These are phyloP conservation scores for Drosophila arawakana DNA, from an alignment of 1,140 invertebrate genomes.

Conservation along the genomic window DNA sequence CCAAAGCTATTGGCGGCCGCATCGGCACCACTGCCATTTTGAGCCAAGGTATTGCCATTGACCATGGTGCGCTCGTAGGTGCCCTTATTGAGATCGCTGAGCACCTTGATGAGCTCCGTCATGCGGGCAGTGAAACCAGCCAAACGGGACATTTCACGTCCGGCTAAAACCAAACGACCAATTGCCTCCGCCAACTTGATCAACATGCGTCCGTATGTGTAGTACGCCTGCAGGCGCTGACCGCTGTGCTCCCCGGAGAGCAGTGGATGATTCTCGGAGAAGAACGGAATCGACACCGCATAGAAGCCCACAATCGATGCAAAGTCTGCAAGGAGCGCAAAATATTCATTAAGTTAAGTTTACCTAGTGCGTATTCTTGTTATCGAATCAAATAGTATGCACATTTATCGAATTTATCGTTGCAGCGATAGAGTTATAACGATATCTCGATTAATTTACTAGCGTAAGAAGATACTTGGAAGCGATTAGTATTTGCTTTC, in stretches of 20 bases:
- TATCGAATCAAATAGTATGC: too few relatives aligned
- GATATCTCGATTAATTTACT: too few relatives aligned
- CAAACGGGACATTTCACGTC: constrained; percentile 96
- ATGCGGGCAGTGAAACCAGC: constrained; percentile 96
- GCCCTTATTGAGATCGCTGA: constrained; percentile 94
- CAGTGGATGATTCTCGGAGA: constrained; percentile 89
- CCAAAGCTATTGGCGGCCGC: constrained; percentile 64
- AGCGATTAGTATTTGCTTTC: too few relatives aligned
- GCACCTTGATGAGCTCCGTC: constrained; percentile 94
- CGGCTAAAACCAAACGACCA: constrained; percentile 96
- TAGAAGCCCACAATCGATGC: constrained; percentile 98
- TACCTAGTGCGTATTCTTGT: too few relatives aligned
- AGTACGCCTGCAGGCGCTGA: constrained; percentile 93
- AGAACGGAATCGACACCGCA: constrained; percentile 97
- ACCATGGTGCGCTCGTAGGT: constrained; percentile 96
- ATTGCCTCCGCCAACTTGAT: constrained; percentile 98
- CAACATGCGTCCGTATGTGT: constrained; percentile 98
- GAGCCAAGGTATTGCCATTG: constrained; percentile 83
- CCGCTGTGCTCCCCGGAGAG: constrained; percentile 87
- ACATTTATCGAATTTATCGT: too few relatives aligned
- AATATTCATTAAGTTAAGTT: too few relatives aligned
- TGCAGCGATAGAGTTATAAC: too few relatives aligned
- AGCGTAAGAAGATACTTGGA: too few relatives aligned
- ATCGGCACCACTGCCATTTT: constrained; percentile 28
- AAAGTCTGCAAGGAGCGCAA: constrained; percentile 88